Evolutionary conservation across 2,797 vertebrate genomes (phyloP).

Genomic region (Peromyscus attwateri): DNA sequence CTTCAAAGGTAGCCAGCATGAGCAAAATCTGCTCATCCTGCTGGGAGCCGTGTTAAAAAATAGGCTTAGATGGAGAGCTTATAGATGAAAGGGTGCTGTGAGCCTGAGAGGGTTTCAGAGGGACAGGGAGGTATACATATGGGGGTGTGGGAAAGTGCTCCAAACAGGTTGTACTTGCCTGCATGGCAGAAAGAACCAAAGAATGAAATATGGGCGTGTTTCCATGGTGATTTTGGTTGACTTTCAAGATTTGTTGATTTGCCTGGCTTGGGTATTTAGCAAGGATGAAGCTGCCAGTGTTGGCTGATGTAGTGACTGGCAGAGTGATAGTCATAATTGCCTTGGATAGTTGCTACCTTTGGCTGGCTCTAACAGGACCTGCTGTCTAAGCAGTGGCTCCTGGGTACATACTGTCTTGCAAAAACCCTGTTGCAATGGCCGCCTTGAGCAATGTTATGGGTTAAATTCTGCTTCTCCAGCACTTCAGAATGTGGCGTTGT

Average conservation of each 20-base stretch:
- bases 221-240: background rate
- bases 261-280: background rate
- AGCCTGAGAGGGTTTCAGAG: background rate
- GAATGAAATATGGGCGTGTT: background rate
- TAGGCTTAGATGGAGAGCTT: background rate
- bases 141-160: background rate
- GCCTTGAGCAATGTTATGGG: background rate
- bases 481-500: background rate
- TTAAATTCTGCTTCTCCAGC: background rate
- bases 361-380: background rate
- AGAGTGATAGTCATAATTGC: background rate
- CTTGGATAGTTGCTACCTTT: background rate
- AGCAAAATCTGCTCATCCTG: background rate
- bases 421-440: background rate
- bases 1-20: background rate
- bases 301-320: background rate
- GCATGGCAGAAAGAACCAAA: background rate
- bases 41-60: background rate
- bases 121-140: background rate
- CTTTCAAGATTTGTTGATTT: background rate
- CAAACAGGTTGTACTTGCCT: background rate
- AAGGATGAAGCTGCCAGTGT: background rate
- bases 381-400: background rate
- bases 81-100: background rate
- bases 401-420: background rate